phyloP scores from a whole-genome alignment of 2,888 invertebrate species.

The Calliphora vomitoria region DNA sequence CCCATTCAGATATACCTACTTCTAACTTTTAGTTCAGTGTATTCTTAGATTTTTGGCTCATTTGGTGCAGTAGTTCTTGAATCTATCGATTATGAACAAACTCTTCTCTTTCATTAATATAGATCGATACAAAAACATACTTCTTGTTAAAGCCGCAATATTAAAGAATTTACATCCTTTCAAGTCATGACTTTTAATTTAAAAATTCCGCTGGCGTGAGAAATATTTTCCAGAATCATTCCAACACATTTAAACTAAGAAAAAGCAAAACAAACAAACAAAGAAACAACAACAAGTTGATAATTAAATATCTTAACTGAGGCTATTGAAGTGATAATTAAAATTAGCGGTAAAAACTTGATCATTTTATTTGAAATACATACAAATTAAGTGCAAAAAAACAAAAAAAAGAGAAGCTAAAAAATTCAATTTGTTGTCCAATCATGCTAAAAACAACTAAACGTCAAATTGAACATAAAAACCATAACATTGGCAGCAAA shows the following conservation, averaged over 20 bases:
- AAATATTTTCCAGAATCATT: not conserved
- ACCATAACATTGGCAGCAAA: not conserved
- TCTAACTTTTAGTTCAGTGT: too few species aligned
- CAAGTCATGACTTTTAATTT: not conserved
- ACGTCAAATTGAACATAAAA: not conserved
- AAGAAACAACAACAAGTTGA: conserved; percentile 1
- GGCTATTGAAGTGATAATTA: conserved; percentile 21
- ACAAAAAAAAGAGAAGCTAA: not conserved
- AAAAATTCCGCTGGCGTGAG: not conserved
- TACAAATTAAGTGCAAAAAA: not conserved
- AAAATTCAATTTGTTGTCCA: not conserved
- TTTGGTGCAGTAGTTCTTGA: too few species aligned
- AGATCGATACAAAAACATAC: not conserved
- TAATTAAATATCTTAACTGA: conserved; percentile 6
- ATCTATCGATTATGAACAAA: too few species aligned
- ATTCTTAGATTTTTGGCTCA: too few species aligned
- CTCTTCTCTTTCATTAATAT: too few species aligned
- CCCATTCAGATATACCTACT: too few species aligned
- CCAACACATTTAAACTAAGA: not conserved
- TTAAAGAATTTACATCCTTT: not conserved
- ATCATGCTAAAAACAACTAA: not conserved
- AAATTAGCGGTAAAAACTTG: conserved; percentile 36
- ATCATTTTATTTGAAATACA: conserved; percentile 15
- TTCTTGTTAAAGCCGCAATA: not conserved
- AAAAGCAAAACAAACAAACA: not conserved